These are phyloP conservation scores for Aldrovandia affinis DNA, from an alignment of 2,797 vertebrate genomes.

Conservation along the genomic window DNA sequence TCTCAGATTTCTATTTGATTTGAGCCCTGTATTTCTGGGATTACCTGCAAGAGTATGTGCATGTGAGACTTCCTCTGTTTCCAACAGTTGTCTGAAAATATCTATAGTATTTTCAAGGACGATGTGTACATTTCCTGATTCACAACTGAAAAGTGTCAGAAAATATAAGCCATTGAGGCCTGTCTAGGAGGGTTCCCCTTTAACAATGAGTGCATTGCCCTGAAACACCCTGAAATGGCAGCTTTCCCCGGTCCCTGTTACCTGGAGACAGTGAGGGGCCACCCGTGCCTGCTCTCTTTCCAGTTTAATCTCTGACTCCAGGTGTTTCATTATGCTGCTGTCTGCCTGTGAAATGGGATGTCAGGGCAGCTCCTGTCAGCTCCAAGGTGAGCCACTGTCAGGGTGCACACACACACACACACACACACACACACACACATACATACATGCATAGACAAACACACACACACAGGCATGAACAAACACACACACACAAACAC, in stretches of 20 bases:
- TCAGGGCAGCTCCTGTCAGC: conserved; percentile 4
- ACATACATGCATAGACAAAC: not conserved
- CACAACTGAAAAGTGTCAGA: too few species aligned
- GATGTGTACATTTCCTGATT: too few species aligned
- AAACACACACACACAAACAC: not conserved
- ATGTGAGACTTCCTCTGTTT: too few species aligned
- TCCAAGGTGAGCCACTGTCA: not conserved
- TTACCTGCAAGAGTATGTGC: too few species aligned
- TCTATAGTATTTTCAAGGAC: too few species aligned
- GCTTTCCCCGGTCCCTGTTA: not conserved
- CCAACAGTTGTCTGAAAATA: too few species aligned
- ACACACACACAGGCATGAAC: not conserved
- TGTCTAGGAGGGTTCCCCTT: too few species aligned
- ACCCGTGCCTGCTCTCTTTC: not conserved
- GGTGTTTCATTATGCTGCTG: conserved; percentile 12
- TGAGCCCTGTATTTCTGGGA: too few species aligned
- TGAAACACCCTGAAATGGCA: not conserved
- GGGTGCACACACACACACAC: not conserved
- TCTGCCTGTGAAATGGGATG: not conserved
- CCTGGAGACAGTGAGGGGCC: not conserved
- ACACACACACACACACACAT: not conserved
- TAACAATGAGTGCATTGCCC: too few species aligned
- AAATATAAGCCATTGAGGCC: too few species aligned
- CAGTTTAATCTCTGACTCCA: conserved; percentile 12
- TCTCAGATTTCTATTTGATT: too few species aligned